Base-by-base conservation (phyloP, 2,113 vertebrate genomes). In the Terrapene triunguis region DNA sequence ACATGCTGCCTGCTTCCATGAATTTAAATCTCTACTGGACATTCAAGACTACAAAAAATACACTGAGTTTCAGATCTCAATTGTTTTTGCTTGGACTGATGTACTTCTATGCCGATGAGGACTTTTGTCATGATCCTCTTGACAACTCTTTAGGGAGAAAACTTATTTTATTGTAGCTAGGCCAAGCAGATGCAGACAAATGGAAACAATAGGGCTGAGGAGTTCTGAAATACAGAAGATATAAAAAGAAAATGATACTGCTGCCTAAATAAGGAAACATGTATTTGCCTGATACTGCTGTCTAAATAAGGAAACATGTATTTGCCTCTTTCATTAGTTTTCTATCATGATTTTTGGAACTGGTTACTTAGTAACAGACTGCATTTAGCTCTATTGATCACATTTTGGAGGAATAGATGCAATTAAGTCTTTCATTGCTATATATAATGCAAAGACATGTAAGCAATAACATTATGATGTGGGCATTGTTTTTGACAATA, bases 1-100 rank as follows among this genome's bases (percentile, higher is more conserved):
- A 44, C 21, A 44, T 76, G 72, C 72, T 96, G 11, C 8, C 57
- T 89, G 44, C 5, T 96, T 25, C 11, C 14, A 10, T 91, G 84
- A 96, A 90, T 94, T 96, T 89, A 95, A 96, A 94, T 83, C 10
- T 85, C 8, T 51, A 22, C 42, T 51, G 53, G n/a, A 85, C 27
- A 74, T 59, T 72, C 44, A 85, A 87, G 10, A 88, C 17, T 80
- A 57, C 22, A 89, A 95, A 87, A 53, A 89, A 80, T 82, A 29
- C 53, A 79, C 13, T 81, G n/a, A 85, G n/a, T 69, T 93, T 84
- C 93, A 90, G 6, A 0, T 54, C n/a, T 78, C n/a, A 50, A 14
- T 78, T 35, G 6, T 8, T 92, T 87, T 94, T 21, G 16, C 78
- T 85, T 89, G 53, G 72, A 72, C 4, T 51, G 16, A 84, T 92